These are phyloP conservation scores for Aselliscus stoliczkanus DNA, from an alignment of 2,797 vertebrate species.

Conservation along the genomic window DNA sequence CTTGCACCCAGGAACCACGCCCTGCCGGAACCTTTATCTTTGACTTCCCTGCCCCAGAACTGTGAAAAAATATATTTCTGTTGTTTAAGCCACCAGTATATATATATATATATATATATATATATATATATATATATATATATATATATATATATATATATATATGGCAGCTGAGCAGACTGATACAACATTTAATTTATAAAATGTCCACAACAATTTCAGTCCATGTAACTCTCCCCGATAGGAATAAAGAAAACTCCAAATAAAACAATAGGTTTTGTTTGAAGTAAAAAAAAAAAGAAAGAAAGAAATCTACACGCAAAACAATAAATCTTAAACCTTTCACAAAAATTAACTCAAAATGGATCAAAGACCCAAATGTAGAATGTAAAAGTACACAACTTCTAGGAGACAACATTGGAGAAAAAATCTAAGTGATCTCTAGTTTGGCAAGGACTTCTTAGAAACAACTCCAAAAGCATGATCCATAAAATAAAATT, in stretches of 20 bases:
- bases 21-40: background rate
- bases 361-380: background rate
- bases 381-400: background rate
- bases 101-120: background rate
- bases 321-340: background rate
- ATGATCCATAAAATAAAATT: background rate
- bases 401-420: background rate
- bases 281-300: background rate
- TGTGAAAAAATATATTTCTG: background rate
- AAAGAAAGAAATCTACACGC: background rate
- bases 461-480: background rate
- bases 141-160: background rate
- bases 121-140: background rate
- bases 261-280: background rate
- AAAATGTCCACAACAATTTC: background rate
- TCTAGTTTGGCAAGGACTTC: background rate
- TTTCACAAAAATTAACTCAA: background rate
- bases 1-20: background rate
- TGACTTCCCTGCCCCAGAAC: background rate
- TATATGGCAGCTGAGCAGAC: background rate
- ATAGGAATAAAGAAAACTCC: background rate
- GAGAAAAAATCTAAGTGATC: background rate
- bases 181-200: background rate
- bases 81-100: background rate
- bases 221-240: background rate